phyloP scores from a whole-genome alignment of 2,113 vertebrate species.

The Muntiacus reevesi region DNA sequence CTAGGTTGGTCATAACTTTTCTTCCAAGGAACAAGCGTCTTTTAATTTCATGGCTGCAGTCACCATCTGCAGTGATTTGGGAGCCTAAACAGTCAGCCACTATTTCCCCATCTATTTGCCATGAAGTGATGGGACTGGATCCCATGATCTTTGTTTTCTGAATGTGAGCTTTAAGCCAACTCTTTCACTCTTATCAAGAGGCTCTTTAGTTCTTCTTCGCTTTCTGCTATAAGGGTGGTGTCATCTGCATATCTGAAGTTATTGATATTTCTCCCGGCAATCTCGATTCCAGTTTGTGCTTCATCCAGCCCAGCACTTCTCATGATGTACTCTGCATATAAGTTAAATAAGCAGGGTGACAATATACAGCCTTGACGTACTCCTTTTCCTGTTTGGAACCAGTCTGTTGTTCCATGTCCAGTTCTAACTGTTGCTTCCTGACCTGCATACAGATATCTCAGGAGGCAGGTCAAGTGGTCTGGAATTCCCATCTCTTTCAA shows the following conservation, averaged over 20 bases:
- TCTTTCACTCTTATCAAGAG: background rate
- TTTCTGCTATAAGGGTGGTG: background rate
- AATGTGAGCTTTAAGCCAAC: background rate
- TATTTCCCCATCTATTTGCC: background rate
- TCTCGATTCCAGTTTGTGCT: background rate
- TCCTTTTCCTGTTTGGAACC: background rate
- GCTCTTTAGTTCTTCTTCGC: background rate
- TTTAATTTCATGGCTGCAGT: background rate
- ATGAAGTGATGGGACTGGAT: background rate
- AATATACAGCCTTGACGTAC: background rate
- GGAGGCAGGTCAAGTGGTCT: background rate
- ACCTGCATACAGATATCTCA: background rate
- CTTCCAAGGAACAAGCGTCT: background rate
- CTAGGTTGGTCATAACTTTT: background rate
- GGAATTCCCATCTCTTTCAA: background rate
- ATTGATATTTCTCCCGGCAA: background rate
- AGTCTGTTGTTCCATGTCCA: background rate
- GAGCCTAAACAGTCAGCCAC: background rate
- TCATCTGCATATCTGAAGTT: background rate
- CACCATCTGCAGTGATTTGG: background rate
- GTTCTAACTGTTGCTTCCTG: background rate
- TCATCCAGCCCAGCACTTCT: background rate
- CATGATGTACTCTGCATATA: background rate
- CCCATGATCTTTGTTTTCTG: background rate
- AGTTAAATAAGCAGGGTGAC: background rate